Conservation (phyloP, 1,140 invertebrate genomes). For the Nymphalis io region DNA sequence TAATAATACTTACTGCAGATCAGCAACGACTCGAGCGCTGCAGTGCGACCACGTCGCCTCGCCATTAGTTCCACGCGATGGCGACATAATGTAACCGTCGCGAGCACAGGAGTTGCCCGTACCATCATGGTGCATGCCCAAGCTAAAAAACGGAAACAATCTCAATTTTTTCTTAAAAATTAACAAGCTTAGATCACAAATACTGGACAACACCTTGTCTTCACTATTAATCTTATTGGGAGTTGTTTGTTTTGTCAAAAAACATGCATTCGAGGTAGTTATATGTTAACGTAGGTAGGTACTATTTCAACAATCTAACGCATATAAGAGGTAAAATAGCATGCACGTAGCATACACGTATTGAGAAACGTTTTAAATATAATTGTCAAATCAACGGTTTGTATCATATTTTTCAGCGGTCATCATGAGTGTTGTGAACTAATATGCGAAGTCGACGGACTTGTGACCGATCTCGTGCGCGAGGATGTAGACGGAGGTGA, state of each 20-base stretch:
- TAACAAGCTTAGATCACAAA: background rate
- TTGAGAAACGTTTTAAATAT: too few relatives aligned
- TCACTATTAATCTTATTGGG: too few relatives aligned
- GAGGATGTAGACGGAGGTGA: conserved; percentile 89
- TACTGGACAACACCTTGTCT: too few relatives aligned
- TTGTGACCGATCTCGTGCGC: conserved; percentile 93
- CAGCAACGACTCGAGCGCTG: conserved; percentile 82
- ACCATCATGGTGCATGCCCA: conserved; percentile 91
- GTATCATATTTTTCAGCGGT: too few relatives aligned
- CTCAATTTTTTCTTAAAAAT: background rate
- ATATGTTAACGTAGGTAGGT: too few relatives aligned
- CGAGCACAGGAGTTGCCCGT: conserved; percentile 85
- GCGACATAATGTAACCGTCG: conserved; percentile 91
- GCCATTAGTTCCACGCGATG: conserved; percentile 86
- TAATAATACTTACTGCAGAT: conserved; percentile 63
- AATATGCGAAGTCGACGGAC: conserved; percentile 77
- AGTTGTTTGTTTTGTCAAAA: too few relatives aligned
- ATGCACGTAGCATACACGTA: too few relatives aligned
- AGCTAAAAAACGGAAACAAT: conserved; percentile 73
- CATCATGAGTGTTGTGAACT: background rate
- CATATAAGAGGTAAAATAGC: too few relatives aligned
- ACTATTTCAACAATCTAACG: too few relatives aligned
- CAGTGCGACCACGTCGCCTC: conserved; percentile 90
- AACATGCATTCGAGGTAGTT: too few relatives aligned
- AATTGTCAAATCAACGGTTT: too few relatives aligned